Conservation (phyloP, 53 echinoderm and acorn worm species). For the Mesocentrotus franciscanus region DNA sequence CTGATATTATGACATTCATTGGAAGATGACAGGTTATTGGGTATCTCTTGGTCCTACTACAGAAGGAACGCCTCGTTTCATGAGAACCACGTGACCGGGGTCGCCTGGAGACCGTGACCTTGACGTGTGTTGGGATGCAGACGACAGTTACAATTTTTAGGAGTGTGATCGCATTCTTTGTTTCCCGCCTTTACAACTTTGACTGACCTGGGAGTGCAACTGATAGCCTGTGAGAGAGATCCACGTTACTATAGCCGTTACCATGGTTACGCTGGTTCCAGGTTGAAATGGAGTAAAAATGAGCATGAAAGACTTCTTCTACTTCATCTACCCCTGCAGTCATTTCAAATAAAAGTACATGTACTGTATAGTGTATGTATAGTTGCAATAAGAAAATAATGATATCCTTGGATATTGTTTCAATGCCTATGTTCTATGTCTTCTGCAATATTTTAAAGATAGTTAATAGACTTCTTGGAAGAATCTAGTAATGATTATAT, state of each 20-base stretch:
- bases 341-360: too few species aligned
- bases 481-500: too few species aligned
- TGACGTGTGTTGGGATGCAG: not conserved
- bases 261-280: not conserved
- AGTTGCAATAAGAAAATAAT: too few species aligned
- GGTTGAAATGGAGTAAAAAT: not conserved
- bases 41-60: not conserved
- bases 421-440: too few species aligned
- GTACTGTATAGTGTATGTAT: too few species aligned
- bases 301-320: too few species aligned
- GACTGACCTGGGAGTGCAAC: conserved; percentile 39
- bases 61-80: not conserved
- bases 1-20: not conserved
- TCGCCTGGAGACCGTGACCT: conserved; percentile 35
- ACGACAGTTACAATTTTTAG: conserved; percentile 24
- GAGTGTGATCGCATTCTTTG: not conserved
- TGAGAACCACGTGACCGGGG: conserved; percentile 37
- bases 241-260: not conserved
- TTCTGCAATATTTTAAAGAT: too few species aligned
- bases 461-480: too few species aligned
- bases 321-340: too few species aligned
- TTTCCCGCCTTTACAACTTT: conserved; percentile 34
- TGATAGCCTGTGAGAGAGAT: conserved; percentile 3
- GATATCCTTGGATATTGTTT: too few species aligned
- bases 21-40: not conserved